Evolutionary conservation across 2,888 invertebrate species (phyloP).

Genomic region (Ophioninae sp.): DNA sequence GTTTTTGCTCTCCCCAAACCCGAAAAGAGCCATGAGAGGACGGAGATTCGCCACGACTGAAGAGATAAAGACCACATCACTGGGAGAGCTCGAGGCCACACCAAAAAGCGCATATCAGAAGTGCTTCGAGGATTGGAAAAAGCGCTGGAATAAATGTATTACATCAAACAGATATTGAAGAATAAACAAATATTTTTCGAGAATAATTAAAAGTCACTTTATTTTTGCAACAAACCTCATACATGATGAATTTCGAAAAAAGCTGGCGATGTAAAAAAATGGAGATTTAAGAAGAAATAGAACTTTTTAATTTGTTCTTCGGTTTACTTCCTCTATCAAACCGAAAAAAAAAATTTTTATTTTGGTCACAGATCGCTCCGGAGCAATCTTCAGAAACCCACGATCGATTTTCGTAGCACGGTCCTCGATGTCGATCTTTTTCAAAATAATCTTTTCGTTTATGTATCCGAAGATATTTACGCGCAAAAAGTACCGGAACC

Average conservation of each 20-base stretch:
- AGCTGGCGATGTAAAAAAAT: not conserved
- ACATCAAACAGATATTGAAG: too few species aligned
- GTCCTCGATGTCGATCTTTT: not conserved
- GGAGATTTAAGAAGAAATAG: not conserved
- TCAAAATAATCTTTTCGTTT: not conserved
- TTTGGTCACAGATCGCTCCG: not conserved
- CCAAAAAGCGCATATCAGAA: too few species aligned
- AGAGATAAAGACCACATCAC: too few species aligned
- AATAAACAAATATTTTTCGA: too few species aligned
- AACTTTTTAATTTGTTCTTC: not conserved
- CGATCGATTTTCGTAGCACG: not conserved
- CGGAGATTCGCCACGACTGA: too few species aligned
- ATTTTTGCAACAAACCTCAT: too few species aligned
- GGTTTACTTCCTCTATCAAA: not conserved
- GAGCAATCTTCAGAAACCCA: not conserved
- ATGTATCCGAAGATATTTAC: conserved; percentile 2
- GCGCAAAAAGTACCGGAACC: conserved; percentile 9
- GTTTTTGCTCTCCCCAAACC: too few species aligned
- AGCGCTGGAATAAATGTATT: too few species aligned
- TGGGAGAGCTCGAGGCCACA: too few species aligned
- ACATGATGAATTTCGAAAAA: not conserved
- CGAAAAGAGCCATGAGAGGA: too few species aligned
- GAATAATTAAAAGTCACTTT: too few species aligned
- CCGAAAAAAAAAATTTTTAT: not conserved
- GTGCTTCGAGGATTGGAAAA: too few species aligned